Conservation (phyloP, 2,888 invertebrate species). For the Trichopria drosophilae region DNA sequence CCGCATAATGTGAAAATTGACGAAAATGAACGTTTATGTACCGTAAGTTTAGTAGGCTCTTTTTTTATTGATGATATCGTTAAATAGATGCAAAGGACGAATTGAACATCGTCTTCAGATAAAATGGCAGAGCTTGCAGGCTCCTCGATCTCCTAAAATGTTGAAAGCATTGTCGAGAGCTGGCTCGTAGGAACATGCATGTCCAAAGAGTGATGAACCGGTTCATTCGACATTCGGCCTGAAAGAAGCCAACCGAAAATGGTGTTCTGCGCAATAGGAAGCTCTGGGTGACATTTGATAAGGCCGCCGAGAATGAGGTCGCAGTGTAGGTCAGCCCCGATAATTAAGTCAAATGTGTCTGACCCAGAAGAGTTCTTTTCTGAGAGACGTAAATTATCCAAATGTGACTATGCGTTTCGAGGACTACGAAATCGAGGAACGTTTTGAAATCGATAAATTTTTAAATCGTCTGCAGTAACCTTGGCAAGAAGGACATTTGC, state of each 20-base stretch:
- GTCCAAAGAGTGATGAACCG: not conserved
- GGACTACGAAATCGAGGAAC: slow-evolving; percentile 5
- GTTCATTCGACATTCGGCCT: not conserved
- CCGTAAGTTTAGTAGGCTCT: too few relatives aligned
- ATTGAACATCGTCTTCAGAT: not conserved
- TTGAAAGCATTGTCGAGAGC: not conserved
- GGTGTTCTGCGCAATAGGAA: slow-evolving; percentile 1
- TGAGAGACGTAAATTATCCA: not conserved
- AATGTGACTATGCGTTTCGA: not conserved
- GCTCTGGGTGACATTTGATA: not conserved
- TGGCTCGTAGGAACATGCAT: not conserved
- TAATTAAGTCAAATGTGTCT: not conserved
- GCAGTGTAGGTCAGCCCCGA: slow-evolving; percentile 1
- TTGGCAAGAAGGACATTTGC: not conserved
- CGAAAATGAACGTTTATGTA: too few relatives aligned
- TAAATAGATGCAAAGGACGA: too few relatives aligned
- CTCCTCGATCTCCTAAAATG: slow-evolving; percentile 4
- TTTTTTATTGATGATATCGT: too few relatives aligned
- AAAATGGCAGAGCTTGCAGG: too few relatives aligned
- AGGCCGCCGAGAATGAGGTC: not conserved
- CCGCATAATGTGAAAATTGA: too few relatives aligned
- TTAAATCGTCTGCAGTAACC: not conserved
- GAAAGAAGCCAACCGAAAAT: too few relatives aligned
- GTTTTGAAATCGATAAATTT: not conserved
- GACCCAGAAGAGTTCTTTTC: not conserved